Base-by-base conservation (phyloP, 1,140 invertebrate species). In the Drosophila santomea region DNA sequence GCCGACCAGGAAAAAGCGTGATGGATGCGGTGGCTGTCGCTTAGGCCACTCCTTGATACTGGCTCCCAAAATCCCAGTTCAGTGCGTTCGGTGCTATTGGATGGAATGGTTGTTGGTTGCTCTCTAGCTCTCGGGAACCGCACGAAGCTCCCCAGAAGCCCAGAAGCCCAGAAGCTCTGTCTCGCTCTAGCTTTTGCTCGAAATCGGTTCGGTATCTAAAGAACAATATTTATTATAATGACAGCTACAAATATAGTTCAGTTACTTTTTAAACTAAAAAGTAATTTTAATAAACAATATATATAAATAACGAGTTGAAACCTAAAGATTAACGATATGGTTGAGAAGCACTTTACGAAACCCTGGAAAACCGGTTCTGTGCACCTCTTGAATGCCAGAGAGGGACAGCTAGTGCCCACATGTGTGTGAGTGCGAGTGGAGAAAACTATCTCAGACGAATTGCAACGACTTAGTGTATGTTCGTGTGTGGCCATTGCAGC, bases 1-100 rank as follows among this genome's bases (percentile, higher is more conserved):
- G 51, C 60, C 35, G 44, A 28, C 28, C 71, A 23, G 36, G 64
- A 68, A 64, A 61, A 52, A 64, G 62, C 25, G 71, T 75, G 73
- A 75, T 75, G 73, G 73, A 75, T 74, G 73, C 64, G 64, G 64
- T 68, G 64, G 73, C 73, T 63, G 71, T 64, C 51, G 73, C 61
- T 78, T 66, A 78, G 78, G 78, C 81, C 81, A 85, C 81, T 81
- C 82, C 81, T 86, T 74, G 64, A 17, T n/a, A 52, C 28, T 20
- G 60, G 63, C 38, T 41, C 61, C 54, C 64, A 63, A 68, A 66
- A 68, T 68, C 56, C 20, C 61, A 36, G 47, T 45, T 91, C 73
- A 91, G 90, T 91, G 72, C 90, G 74, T 77, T 78, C 90, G 82
- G 90, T 84, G 81, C 85, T 85, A 91, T 85, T 91, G 90, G 88